Evolutionary conservation across 1,140 invertebrate genomes (phyloP).

Genomic region (Drosophila mayri): DNA sequence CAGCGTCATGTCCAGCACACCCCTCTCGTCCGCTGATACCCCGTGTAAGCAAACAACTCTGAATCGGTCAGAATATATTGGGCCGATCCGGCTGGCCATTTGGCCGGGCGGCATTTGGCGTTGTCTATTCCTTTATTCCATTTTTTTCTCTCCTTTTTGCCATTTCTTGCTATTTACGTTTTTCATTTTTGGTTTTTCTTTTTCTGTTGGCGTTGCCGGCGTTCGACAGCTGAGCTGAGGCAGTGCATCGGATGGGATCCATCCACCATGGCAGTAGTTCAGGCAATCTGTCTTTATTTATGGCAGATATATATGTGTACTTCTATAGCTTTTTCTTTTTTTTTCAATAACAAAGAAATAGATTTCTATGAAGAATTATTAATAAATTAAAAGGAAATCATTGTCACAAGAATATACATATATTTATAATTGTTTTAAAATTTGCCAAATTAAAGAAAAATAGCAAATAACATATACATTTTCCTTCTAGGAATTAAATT

Average conservation of each 20-base stretch:
- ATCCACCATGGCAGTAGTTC: slow-evolving; percentile 1
- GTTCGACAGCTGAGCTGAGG: slow-evolving; percentile 61
- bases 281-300: neutral
- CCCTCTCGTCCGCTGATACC: slow-evolving; percentile 7
- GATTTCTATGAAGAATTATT: no score
- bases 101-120: slow-evolving; percentile 66
- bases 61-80: slow-evolving; percentile 10
- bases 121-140: slow-evolving; percentile 27
- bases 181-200: neutral
- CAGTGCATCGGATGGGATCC: slow-evolving; percentile 43
- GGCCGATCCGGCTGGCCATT: slow-evolving; percentile 55
- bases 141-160: neutral
- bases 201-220: slow-evolving; percentile 25
- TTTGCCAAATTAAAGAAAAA: neutral
- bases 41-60: slow-evolving; percentile 13
- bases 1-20: neutral
- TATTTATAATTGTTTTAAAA: no score
- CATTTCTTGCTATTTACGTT: slow-evolving; percentile 20
- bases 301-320: neutral
- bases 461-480: neutral
- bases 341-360: no score
- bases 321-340: no score
- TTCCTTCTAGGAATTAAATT: neutral
- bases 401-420: no score
- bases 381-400: no score